phyloP scores from a whole-genome alignment of 2,797 vertebrate genomes.

The Poecilia velifera region DNA sequence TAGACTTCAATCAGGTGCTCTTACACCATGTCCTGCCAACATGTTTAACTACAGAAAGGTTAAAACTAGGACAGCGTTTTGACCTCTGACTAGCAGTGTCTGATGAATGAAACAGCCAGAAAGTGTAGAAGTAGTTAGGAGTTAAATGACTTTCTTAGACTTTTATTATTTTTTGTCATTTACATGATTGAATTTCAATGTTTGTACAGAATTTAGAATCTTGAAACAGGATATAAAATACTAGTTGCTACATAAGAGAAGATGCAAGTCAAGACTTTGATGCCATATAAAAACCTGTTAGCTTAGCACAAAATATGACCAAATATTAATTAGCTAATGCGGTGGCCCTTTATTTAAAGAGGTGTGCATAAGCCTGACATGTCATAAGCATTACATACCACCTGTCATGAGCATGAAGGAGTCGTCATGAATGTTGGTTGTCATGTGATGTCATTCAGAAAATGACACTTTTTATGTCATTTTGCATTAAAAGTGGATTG shows the following conservation, averaged over 20 bases:
- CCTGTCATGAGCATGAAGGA: no score
- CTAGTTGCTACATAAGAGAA: neutral
- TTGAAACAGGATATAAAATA: neutral
- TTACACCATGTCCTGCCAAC: neutral
- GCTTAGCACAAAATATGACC: neutral
- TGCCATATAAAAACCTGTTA: neutral
- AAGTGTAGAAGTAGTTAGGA: neutral
- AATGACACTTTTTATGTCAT: no score
- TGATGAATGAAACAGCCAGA: neutral
- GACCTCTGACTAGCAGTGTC: neutral
- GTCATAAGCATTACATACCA: no score
- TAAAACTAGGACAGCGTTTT: neutral
- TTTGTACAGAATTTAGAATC: neutral
- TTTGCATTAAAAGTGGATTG: no score
- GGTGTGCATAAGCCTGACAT: no score
- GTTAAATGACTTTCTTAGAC: neutral
- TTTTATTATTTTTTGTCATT: neutral
- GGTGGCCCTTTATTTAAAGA: no score
- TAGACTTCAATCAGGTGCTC: neutral
- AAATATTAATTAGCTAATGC: neutral
- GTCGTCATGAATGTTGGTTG: no score
- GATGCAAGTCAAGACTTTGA: neutral
- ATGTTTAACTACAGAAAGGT: neutral
- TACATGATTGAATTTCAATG: neutral
- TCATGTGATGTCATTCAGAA: no score